These are phyloP conservation scores for Vesta saturnalis DNA, from an alignment of 2,888 invertebrate species.

Conservation along the genomic window DNA sequence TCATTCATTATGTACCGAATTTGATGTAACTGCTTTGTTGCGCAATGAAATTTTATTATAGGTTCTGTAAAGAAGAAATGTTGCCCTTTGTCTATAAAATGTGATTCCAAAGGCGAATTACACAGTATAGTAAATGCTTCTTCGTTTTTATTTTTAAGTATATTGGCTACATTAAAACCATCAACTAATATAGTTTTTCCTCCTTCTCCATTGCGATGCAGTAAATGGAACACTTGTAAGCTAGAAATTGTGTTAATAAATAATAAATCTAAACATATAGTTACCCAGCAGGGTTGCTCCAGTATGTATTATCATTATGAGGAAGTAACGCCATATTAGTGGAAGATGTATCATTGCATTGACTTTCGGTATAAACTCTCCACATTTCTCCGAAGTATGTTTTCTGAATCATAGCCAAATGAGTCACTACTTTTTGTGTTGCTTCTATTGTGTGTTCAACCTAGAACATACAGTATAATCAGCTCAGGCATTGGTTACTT, in stretches of 20 bases:
- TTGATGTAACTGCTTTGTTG: conserved; percentile 68
- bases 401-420: conserved; percentile 71
- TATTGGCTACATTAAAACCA: conserved; percentile 73
- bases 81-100: conserved; percentile 72
- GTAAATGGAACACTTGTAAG: conserved; percentile 66
- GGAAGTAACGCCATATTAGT: conserved; percentile 72
- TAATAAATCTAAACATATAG: conserved; percentile 1
- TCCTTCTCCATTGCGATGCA: conserved; percentile 69
- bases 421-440: conserved; percentile 66
- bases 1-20: conserved; percentile 67
- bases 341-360: conserved; percentile 79
- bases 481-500: too few species aligned
- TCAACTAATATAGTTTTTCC: conserved; percentile 81
- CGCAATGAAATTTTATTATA: conserved; percentile 67
- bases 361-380: conserved; percentile 68
- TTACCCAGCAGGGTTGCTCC: conserved; percentile 77
- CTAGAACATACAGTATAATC: too few species aligned
- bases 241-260: conserved; percentile 7
- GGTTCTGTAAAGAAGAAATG: conserved; percentile 69
- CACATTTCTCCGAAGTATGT: conserved; percentile 82
- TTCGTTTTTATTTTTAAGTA: conserved; percentile 65
- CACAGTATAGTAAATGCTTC: conserved; percentile 70
- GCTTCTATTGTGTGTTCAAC: conserved; percentile 64
- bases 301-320: conserved; percentile 84
- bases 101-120: conserved; percentile 68